phyloP scores from a whole-genome alignment of 2,113 vertebrate genomes.

The Pelusios castaneus region DNA sequence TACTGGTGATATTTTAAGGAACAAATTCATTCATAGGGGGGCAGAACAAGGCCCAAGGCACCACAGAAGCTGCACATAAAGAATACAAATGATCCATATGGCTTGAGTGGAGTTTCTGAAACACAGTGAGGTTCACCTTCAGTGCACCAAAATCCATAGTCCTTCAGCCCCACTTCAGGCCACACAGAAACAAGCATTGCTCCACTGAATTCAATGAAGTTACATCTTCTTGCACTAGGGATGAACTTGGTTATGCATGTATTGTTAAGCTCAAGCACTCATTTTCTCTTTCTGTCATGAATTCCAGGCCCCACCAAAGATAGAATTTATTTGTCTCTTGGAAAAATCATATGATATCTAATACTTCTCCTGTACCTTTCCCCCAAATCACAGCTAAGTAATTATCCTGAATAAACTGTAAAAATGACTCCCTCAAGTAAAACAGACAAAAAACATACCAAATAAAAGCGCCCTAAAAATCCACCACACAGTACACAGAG shows the following conservation, averaged over 20 bases:
- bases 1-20: neutral
- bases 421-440: neutral
- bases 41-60: neutral
- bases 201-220: fast-evolving
- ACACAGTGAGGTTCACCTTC: fast-evolving
- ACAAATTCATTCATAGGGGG: neutral
- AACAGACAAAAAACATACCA: neutral
- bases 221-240: neutral
- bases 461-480: conserved; percentile 39
- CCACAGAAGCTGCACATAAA: neutral
- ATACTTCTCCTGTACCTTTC: conserved; percentile 9
- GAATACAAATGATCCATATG: neutral
- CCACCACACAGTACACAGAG: neutral
- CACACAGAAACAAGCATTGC: neutral
- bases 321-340: neutral
- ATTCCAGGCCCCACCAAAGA: neutral
- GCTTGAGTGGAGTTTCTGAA: neutral
- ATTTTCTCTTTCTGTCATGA: neutral
- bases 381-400: conserved; percentile 4
- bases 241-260: neutral
- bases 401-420: conserved; percentile 31
- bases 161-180: neutral
- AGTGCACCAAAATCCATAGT: fast-evolving
- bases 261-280: neutral
- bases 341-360: neutral